These are phyloP conservation scores for Volucella inflata DNA, from an alignment of 2,888 invertebrate genomes.

Conservation along the genomic window DNA sequence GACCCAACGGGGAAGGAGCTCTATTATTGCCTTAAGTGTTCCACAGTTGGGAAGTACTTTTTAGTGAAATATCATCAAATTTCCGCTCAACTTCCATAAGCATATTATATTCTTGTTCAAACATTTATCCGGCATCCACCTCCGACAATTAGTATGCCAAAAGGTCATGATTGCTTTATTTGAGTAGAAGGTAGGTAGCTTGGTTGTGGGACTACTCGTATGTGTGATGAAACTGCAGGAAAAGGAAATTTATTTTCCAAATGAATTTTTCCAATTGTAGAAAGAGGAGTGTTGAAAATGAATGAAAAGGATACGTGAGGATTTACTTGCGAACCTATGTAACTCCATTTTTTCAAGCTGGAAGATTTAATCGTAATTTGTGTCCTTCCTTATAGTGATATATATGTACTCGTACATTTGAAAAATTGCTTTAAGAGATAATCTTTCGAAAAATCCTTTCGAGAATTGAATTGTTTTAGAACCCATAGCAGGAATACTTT, in stretches of 20 bases:
- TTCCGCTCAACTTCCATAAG: constrained; percentile 23
- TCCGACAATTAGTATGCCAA: constrained; percentile 43
- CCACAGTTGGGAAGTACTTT: constrained; percentile 16
- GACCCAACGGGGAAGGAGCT: background rate
- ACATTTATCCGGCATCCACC: constrained; percentile 66
- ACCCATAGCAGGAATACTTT: too few species aligned
- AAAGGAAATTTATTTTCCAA: constrained; percentile 65
- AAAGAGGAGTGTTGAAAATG: constrained; percentile 7
- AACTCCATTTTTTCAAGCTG: too few species aligned
- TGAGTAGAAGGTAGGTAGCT: constrained; percentile 30
- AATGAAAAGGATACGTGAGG: too few species aligned
- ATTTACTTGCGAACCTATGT: too few species aligned
- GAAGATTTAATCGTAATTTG: too few species aligned
- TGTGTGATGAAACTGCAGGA: constrained; percentile 33
- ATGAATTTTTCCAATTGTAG: constrained; percentile 29
- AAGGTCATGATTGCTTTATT: constrained; percentile 69
- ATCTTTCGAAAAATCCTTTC: too few species aligned
- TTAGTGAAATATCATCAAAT: constrained; percentile 44
- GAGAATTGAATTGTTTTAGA: too few species aligned
- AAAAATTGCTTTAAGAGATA: too few species aligned
- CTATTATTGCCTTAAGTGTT: constrained; percentile 14
- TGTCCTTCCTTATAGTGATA: too few species aligned
- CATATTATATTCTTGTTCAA: constrained; percentile 65
- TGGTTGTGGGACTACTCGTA: constrained; percentile 5
- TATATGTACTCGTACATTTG: too few species aligned